phyloP scores from a whole-genome alignment of 92 coral and sea anemone species.

The Zoanthus gigantus region DNA sequence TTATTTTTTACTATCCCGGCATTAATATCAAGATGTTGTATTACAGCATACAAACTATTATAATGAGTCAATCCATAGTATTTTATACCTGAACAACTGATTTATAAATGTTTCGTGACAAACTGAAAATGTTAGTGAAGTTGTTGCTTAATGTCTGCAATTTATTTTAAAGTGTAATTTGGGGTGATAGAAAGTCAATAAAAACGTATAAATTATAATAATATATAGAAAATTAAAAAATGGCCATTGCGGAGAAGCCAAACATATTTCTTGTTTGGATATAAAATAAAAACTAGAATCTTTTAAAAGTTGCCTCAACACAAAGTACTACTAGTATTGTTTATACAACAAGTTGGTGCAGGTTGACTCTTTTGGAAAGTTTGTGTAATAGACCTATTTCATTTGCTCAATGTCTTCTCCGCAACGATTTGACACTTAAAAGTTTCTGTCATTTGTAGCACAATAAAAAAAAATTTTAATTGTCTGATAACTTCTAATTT shows the following conservation, averaged over 20 bases:
- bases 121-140: background rate
- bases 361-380: background rate
- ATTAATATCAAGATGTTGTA: too few species aligned
- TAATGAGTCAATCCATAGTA: background rate
- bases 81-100: background rate
- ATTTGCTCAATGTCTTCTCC: constrained; percentile 33
- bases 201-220: background rate
- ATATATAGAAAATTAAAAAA: background rate
- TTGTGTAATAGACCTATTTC: constrained; percentile 10
- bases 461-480: background rate
- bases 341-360: background rate
- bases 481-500: constrained; percentile 33
- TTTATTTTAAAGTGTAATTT: background rate
- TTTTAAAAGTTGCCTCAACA: background rate
- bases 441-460: constrained; percentile 37
- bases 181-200: background rate
- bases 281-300: background rate
- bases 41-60: too few species aligned
- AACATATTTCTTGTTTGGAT: background rate
- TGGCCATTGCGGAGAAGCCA: constrained; percentile 10
- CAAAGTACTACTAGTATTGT: background rate
- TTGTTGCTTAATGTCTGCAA: background rate
- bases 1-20: too few species aligned
- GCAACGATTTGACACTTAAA: constrained; percentile 28
- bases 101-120: background rate